Conservation (phyloP, 2,888 invertebrate genomes). For the Chorisops tibialis region DNA sequence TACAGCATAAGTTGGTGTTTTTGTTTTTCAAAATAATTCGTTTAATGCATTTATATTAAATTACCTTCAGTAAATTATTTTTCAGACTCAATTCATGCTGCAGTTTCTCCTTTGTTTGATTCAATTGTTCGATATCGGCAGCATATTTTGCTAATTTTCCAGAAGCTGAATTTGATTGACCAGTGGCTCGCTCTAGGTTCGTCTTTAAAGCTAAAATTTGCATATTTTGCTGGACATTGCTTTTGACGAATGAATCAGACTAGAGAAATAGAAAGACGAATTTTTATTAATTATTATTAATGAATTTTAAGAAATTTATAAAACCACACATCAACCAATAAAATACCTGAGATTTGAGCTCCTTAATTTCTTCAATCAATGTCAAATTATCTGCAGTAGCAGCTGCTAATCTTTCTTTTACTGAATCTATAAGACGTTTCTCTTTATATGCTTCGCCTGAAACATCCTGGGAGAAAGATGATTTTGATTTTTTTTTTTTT, state of each 20-base stretch:
- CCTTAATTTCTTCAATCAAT: conserved; percentile 43
- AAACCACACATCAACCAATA: not conserved
- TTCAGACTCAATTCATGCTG: conserved; percentile 45
- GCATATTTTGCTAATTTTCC: conserved; percentile 48
- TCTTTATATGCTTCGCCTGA: conserved; percentile 47
- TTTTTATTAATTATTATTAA: not conserved
- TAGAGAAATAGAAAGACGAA: conserved; percentile 20
- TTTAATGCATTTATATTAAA: no score
- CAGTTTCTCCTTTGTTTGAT: conserved; percentile 45
- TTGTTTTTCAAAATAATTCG: not conserved
- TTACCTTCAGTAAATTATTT: conserved; percentile 45
- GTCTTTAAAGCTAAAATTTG: conserved; percentile 49
- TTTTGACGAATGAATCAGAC: conserved; percentile 44
- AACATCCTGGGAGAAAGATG: conserved; percentile 45
- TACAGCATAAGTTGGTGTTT: not conserved
- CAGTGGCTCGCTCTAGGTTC: conserved; percentile 46
- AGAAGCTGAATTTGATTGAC: conserved; percentile 44
- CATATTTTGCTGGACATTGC: conserved; percentile 49
- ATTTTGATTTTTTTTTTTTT: not conserved
- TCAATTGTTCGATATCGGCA: conserved; percentile 47
- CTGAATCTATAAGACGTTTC: conserved; percentile 44
- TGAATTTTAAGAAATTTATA: no score
- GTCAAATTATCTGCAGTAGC: conserved; percentile 43
- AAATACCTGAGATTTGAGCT: conserved; percentile 38
- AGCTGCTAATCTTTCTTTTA: conserved; percentile 42